These are phyloP conservation scores for Spodoptera frugiperda DNA, from an alignment of 1,140 invertebrate species.

Conservation along the genomic window DNA sequence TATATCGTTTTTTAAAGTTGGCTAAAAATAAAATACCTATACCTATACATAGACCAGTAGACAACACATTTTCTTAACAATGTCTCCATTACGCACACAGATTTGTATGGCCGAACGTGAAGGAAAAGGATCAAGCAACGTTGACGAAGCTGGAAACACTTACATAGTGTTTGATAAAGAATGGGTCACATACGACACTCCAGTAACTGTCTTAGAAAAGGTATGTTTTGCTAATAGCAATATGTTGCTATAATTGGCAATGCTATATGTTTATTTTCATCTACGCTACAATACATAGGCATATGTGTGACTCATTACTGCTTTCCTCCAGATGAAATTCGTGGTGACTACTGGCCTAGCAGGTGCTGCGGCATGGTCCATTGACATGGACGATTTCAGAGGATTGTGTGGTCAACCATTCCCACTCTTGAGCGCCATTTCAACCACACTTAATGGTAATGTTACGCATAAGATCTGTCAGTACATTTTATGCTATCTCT, in stretches of 20 bases:
- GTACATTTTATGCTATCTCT: too few species aligned
- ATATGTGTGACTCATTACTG: not conserved
- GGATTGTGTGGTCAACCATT: conserved; percentile 89
- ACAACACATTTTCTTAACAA: not conserved
- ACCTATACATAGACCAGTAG: too few species aligned
- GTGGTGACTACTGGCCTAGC: conserved; percentile 88
- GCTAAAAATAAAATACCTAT: too few species aligned
- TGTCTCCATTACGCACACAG: conserved; percentile 71
- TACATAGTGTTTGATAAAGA: conserved; percentile 92
- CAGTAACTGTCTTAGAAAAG: conserved; percentile 89
- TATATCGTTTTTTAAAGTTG: too few species aligned
- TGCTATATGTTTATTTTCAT: too few species aligned
- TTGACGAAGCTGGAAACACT: conserved; percentile 90
- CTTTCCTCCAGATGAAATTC: conserved; percentile 87
- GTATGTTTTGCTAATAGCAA: conserved; percentile 67
- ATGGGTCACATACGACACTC: conserved; percentile 94
- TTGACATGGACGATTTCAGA: conserved; percentile 90
- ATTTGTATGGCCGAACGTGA: conserved; percentile 89
- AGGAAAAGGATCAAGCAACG: conserved; percentile 87
- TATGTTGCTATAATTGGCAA: not conserved
- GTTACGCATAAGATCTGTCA: too few species aligned
- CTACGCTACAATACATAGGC: not conserved
- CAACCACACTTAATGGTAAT: conserved; percentile 86
- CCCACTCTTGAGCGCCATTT: conserved; percentile 88
- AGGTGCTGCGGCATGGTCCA: conserved; percentile 89